Evolutionary conservation across 2,797 vertebrate genomes (phyloP).

Genomic region (Nyctalus aviator): DNA sequence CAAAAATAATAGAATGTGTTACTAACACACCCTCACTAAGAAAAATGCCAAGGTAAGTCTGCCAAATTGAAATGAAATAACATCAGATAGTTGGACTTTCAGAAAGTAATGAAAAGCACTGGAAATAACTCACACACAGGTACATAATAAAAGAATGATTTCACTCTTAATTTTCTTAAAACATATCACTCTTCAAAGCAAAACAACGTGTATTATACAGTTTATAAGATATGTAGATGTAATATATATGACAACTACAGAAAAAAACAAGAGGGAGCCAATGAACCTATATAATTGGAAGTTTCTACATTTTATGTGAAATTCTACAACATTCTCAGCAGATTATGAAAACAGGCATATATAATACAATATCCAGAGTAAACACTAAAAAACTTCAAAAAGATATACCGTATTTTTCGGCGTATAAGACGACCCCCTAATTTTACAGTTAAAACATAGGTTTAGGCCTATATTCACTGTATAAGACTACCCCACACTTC

Average conservation of each 20-base stretch:
- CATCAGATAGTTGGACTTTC: neutral
- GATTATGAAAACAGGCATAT: neutral
- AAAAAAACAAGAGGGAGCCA: neutral
- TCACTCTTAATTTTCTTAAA: constrained; percentile 5
- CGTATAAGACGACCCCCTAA: no score
- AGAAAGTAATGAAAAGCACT: neutral
- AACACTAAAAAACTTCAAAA: neutral
- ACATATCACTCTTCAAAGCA: neutral
- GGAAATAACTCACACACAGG: neutral
- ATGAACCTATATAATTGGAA: neutral
- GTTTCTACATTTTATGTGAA: neutral
- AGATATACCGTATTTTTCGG: neutral
- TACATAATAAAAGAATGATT: neutral
- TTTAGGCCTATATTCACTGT: no score
- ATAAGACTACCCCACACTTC: no score
- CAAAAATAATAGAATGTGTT: neutral
- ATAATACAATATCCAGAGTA: neutral
- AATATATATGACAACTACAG: neutral
- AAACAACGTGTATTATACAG: neutral
- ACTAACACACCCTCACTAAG: neutral
- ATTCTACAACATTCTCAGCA: neutral
- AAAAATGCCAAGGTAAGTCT: neutral
- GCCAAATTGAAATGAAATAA: neutral
- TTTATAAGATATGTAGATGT: neutral
- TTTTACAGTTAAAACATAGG: no score